Percentiles rank a stretch among this genome's conserved stretches.
Conservation (phyloP, 1,140 invertebrate species). For the Agrilus planipennis region DNA sequence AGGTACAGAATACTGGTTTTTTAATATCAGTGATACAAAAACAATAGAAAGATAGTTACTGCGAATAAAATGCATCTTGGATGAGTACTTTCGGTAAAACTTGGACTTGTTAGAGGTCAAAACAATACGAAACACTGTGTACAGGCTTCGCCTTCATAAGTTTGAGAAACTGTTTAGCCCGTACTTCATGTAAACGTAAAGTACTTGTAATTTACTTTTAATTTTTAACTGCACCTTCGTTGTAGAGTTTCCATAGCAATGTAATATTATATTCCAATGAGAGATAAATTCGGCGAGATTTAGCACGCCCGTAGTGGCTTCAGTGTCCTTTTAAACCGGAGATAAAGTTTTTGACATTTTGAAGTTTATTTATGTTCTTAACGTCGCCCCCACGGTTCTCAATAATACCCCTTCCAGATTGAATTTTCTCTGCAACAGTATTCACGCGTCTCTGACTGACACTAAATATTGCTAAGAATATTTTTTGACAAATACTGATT, state of each 20-base stretch:
- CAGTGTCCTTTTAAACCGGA: too few species aligned
- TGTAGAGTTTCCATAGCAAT: slow-evolving; percentile 3
- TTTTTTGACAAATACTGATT: slow-evolving; percentile 3
- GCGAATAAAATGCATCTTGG: slow-evolving; percentile 16
- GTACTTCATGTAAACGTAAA: too few species aligned
- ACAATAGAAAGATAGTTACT: slow-evolving; percentile 7
- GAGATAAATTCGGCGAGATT: slow-evolving; percentile 2
- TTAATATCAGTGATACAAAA: slow-evolving; percentile 11
- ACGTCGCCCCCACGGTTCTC: slow-evolving; percentile 1
- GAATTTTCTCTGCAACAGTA: slow-evolving; percentile 4
- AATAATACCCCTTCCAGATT: slow-evolving; percentile 2
- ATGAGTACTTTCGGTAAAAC: slow-evolving; percentile 15
- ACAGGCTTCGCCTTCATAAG: slow-evolving; percentile 4
- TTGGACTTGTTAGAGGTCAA: slow-evolving; percentile 22
- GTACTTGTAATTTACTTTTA: too few species aligned
- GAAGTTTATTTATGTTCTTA: too few species aligned
- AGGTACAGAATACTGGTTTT: slow-evolving; percentile 11
- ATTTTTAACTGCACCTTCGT: not conserved
- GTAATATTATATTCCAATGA: not conserved
- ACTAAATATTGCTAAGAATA: slow-evolving; percentile 1
- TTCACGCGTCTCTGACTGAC: slow-evolving; percentile 2
- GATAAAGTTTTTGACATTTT: too few species aligned
- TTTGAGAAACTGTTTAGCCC: not conserved
- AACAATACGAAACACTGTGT: slow-evolving; percentile 8
- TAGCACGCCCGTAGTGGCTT: not conserved